Evolutionary conservation across 2,797 vertebrate species (phyloP).

Genomic region (Antrozous pallidus): DNA sequence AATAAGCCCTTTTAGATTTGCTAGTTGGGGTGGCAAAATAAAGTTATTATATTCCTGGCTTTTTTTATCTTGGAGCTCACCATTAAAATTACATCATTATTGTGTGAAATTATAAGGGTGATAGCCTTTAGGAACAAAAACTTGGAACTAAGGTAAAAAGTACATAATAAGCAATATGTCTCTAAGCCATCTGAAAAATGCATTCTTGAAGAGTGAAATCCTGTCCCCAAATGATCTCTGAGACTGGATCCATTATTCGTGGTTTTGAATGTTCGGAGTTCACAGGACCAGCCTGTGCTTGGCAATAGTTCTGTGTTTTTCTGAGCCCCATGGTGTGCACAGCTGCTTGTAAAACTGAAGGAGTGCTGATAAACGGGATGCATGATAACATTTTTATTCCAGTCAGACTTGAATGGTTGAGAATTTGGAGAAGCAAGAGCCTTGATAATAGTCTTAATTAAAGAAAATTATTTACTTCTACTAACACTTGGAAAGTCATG

Average conservation of each 20-base stretch:
- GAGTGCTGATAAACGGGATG: neutral
- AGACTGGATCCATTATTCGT: constrained; percentile 2
- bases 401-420: constrained; percentile 7
- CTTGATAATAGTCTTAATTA: constrained; percentile 40
- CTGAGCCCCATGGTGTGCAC: neutral
- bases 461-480: constrained; percentile 30
- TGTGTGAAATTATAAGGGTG: neutral
- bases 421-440: neutral
- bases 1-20: neutral
- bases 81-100: neutral
- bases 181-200: neutral
- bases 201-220: neutral
- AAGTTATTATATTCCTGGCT: neutral
- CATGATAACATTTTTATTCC: neutral
- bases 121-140: neutral
- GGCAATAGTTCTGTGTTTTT: neutral
- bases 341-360: constrained; percentile 21
- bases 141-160: constrained; percentile 18
- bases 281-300: neutral
- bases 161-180: neutral
- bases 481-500: neutral
- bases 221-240: neutral
- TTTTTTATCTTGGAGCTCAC: neutral
- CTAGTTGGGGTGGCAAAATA: neutral
- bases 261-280: neutral